Evolutionary conservation across 2,888 invertebrate species (phyloP), one percentile per base, ranked within the genome.

Genomic region (Parasteatoda lunata): DNA sequence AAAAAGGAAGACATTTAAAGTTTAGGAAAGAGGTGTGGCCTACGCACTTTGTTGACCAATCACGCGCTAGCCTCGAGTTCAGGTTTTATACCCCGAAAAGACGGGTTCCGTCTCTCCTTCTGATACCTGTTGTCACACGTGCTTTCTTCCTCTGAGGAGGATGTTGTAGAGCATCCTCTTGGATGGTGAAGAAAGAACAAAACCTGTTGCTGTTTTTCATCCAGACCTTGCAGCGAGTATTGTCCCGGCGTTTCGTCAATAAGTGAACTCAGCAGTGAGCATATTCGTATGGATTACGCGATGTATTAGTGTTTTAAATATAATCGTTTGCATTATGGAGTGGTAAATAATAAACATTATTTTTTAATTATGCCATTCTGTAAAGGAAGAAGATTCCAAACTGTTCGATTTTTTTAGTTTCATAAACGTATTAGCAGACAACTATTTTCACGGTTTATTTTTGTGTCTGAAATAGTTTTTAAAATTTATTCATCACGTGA

Each of bases 81-180:
- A 86, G 86, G 81, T 86, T 59, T 81, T 79, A 65, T 76, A 66
- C 76, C 75, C 75, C 77, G 48, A 59, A 72, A 64, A 48, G 77
- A 71, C 71, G 64, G 70, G 70, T 77, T 76, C 54, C 54, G 49
- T 13, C 47, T 77, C 65, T 59, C 45, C 70, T 66, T 59, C 59
- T 45, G 64, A 76, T 70, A 77, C 77, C 77, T 81, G 81, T 81
- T 71, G 71, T 80, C 86, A 77, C 86, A 86, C 86, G 86, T 86
- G 86, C 81, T 81, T 77, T 72, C 54, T 66, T 47, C 48, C 54
- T 51, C 45, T 51, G 7, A 49, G 76, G 69, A 69, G 69, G 65
- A 70, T 64, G 76, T 48, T 11, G 65, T 48, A 59, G 54, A 71
- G 64, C 83, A 77, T 72, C 72, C 64, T 48, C 64, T 54, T 48